These are phyloP conservation scores for Amphiura filiformis DNA, from an alignment of 35 echinoderm and acorn worm genomes.

Conservation along the genomic window DNA sequence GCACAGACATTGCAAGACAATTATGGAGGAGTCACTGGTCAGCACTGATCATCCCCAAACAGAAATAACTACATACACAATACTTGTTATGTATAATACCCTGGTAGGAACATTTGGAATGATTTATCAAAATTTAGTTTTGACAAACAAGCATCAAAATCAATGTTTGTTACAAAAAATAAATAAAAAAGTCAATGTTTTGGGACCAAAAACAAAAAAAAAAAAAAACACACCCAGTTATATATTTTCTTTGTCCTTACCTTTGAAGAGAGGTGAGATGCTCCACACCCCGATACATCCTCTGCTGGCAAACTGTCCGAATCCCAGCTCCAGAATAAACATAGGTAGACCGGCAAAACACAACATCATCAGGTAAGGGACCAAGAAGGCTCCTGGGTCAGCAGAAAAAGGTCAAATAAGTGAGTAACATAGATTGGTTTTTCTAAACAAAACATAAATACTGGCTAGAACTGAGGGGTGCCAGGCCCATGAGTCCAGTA, in stretches of 20 bases:
- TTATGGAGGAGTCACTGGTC: too few relatives aligned
- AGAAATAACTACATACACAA: too few relatives aligned
- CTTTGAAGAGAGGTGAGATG: constrained; percentile 45
- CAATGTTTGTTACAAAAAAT: too few relatives aligned
- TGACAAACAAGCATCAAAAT: too few relatives aligned
- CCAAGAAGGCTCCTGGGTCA: constrained; percentile 23
- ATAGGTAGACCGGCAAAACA: constrained; percentile 20
- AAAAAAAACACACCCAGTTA: not conserved
- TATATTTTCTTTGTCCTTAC: not conserved
- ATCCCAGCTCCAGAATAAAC: constrained; percentile 33
- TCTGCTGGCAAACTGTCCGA: constrained; percentile 47
- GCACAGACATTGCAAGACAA: too few relatives aligned
- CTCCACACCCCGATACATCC: constrained; percentile 35
- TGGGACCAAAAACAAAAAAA: too few relatives aligned
- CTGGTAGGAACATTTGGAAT: too few relatives aligned
- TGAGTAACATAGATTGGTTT: not conserved
- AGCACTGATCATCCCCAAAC: too few relatives aligned
- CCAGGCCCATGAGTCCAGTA: not conserved
- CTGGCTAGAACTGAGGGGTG: not conserved
- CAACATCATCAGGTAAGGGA: constrained; percentile 34
- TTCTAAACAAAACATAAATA: not conserved
- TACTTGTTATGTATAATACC: too few relatives aligned
- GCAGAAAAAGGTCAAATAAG: not conserved
- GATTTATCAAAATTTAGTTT: too few relatives aligned
- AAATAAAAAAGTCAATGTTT: too few relatives aligned